Evolutionary conservation across 1,140 invertebrate genomes (phyloP).

Genomic region (Anthonomus grandis): DNA sequence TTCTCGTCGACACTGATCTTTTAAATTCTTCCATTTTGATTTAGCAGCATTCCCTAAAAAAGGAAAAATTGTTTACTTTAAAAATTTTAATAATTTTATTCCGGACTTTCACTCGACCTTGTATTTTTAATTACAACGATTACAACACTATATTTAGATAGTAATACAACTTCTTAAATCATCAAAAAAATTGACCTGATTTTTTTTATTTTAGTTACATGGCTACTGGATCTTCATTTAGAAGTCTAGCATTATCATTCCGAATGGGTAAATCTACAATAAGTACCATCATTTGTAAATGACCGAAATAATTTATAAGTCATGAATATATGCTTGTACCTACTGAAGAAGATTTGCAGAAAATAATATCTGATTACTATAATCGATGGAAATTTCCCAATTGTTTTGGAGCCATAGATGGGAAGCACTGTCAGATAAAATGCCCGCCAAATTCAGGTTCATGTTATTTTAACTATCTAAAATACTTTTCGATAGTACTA

Average conservation of each 20-base stretch:
- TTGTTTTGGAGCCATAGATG: slow-evolving; percentile 6
- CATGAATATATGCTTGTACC: neutral
- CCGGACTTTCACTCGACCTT: no score
- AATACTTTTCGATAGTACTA: slow-evolving; percentile 14
- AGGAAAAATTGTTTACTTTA: no score
- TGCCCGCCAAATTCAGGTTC: slow-evolving; percentile 2
- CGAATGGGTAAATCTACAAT: slow-evolving; percentile 10
- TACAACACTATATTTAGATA: no score
- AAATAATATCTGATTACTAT: slow-evolving; percentile 7
- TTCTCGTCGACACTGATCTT: no score
- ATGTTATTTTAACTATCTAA: slow-evolving; percentile 17
- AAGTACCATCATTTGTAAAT: no score
- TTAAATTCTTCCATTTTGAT: no score
- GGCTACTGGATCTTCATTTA: slow-evolving; percentile 8
- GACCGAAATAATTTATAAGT: slow-evolving; percentile 15
- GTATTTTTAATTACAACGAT: no score
- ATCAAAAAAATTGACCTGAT: no score
- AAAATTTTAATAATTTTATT: no score
- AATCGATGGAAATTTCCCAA: slow-evolving; percentile 13
- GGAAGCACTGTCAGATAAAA: slow-evolving; percentile 14
- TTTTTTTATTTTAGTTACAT: slow-evolving; percentile 10
- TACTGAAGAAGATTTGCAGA: neutral
- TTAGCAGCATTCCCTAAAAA: no score
- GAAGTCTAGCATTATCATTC: neutral
- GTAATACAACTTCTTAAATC: no score